These are phyloP conservation scores for Martes martes DNA, from an alignment of 2,113 vertebrate genomes.

Conservation along the genomic window DNA sequence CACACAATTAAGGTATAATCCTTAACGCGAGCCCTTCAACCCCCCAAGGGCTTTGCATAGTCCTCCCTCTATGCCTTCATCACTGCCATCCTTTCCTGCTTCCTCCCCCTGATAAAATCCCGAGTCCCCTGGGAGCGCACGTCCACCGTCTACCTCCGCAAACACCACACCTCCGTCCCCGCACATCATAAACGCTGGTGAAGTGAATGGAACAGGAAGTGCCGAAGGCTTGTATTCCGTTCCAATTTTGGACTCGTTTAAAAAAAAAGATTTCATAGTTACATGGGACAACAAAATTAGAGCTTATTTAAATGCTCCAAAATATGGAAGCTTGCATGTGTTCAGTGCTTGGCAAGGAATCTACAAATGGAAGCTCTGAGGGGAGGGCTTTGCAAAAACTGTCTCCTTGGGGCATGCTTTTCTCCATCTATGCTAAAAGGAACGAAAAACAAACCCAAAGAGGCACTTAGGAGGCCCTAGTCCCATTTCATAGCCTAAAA, in stretches of 20 bases:
- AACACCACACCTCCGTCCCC: background rate
- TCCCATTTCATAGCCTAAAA: background rate
- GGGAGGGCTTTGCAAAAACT: background rate
- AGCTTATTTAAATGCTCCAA: constrained; percentile 8
- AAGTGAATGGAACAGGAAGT: constrained; percentile 14
- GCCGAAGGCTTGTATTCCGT: background rate
- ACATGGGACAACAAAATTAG: background rate
- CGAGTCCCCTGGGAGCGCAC: too few species aligned
- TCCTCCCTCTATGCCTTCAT: background rate
- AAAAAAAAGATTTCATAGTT: background rate
- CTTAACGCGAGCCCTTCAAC: background rate
- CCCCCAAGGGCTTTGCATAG: background rate
- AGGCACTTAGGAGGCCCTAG: background rate
- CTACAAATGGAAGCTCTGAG: background rate
- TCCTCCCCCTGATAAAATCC: background rate
- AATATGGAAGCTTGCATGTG: background rate
- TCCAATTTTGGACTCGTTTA: background rate
- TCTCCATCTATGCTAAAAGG: background rate
- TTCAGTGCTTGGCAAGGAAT: background rate
- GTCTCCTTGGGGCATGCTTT: background rate
- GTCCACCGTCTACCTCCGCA: background rate
- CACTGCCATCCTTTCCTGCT: too few species aligned
- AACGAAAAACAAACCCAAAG: background rate
- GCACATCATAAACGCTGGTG: background rate
- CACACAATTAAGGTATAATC: background rate